These are phyloP conservation scores for Cremastobaeus sp. DNA, from an alignment of 2,888 invertebrate genomes.

Conservation along the genomic window DNA sequence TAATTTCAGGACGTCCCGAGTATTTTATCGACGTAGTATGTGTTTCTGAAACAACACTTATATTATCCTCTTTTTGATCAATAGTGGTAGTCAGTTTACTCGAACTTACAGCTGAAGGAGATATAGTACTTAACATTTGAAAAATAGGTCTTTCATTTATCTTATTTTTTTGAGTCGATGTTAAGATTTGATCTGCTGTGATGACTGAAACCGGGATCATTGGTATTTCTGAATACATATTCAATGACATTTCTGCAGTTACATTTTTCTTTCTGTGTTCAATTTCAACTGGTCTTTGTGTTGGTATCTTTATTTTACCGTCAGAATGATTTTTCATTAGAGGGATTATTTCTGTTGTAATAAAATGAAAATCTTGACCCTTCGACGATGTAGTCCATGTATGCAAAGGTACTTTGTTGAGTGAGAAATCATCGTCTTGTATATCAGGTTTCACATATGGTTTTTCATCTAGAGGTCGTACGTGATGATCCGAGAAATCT, in stretches of 20 bases:
- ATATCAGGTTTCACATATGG: slow-evolving; percentile 44
- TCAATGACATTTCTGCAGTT: slow-evolving; percentile 38
- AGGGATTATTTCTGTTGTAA: slow-evolving; percentile 51
- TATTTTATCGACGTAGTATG: slow-evolving; percentile 66
- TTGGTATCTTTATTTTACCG: slow-evolving; percentile 17
- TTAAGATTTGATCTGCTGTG: slow-evolving; percentile 69
- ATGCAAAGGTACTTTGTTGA: slow-evolving; percentile 36
- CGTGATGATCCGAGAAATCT: slow-evolving; percentile 51
- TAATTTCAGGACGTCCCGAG: slow-evolving; percentile 62
- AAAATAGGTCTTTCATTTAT: slow-evolving; percentile 67
- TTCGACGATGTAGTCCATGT: slow-evolving; percentile 47
- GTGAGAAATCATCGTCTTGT: slow-evolving; percentile 29
- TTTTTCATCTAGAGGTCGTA: slow-evolving; percentile 39
- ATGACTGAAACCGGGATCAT: slow-evolving; percentile 76
- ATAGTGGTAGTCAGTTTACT: slow-evolving; percentile 1
- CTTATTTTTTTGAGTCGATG: slow-evolving; percentile 63
- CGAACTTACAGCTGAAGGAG: slow-evolving; percentile 59
- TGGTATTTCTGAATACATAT: slow-evolving; percentile 68
- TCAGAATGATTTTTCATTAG: slow-evolving; percentile 28
- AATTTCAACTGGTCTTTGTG: slow-evolving; percentile 11
- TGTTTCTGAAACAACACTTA: slow-evolving; percentile 60
- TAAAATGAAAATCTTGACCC: slow-evolving; percentile 51
- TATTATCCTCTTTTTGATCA: slow-evolving; percentile 42
- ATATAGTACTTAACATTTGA: slow-evolving; percentile 70
- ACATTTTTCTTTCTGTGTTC: slow-evolving; percentile 33